Base-by-base conservation (phyloP, 2,888 invertebrate species). In the Acronicta aceris region DNA sequence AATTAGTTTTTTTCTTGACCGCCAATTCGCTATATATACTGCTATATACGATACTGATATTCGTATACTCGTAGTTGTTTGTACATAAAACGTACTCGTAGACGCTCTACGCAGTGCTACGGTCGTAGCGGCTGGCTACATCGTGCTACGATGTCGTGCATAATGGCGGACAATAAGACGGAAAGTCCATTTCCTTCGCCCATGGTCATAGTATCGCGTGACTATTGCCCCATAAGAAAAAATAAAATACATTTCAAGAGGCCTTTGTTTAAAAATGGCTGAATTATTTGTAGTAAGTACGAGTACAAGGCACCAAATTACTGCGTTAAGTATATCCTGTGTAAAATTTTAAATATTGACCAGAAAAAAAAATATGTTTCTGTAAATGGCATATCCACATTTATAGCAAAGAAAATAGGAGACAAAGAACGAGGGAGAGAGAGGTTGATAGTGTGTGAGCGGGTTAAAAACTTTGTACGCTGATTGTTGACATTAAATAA, bases 41-140 rank as follows among this genome's bases (percentile, higher is more conserved):
- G n/a, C n/a, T n/a, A n/a, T n/a, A n/a, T n/a, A n/a, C n/a, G n/a
- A n/a, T n/a, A n/a, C n/a, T n/a, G n/a, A n/a, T n/a, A n/a, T n/a
- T n/a, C n/a, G n/a, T n/a, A n/a, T n/a, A n/a, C n/a, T n/a, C n/a
- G n/a, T n/a, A n/a, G n/a, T n/a, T n/a, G n/a, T n/a, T n/a, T n/a
- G n/a, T n/a, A n/a, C n/a, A n/a, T n/a, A n/a, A n/a, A 21, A 21
- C 21, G 21, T 2, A 36, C 21, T 5, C 58, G 48, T 59, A 47
- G 42, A 7, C 15, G 13, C 42, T 51, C 60, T 73, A 70, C 53
- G 60, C 43, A 21, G 46, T 53, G 41, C 73, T 70, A 70, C 70
- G 57, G 5, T 45, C 61, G 74, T 70, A 70, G 57, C 47, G 3
- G 6, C 5, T 27, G 4, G 61, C 62, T 68, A 68, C 61, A 41